These are phyloP conservation scores for Ophraella communa DNA, from an alignment of 2,888 invertebrate species.

Conservation along the genomic window DNA sequence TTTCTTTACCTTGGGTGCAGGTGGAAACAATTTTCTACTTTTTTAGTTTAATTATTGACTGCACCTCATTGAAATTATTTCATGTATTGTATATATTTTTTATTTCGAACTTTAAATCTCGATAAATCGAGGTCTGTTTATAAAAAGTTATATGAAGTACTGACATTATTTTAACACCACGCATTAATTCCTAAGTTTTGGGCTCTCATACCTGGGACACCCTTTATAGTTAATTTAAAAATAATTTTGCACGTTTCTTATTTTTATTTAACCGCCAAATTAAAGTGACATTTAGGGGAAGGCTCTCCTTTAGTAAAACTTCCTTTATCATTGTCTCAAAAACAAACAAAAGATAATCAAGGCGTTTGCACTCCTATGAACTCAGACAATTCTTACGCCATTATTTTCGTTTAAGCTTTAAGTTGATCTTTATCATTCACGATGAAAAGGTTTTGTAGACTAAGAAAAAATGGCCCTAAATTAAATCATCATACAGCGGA, in stretches of 20 bases:
- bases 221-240: neutral
- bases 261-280: neutral
- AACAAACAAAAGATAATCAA: slow-evolving; percentile 25
- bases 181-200: too few relatives aligned
- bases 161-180: too few relatives aligned
- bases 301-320: slow-evolving; percentile 6
- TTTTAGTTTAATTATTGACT: too few relatives aligned
- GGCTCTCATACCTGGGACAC: too few relatives aligned
- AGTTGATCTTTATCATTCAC: slow-evolving; percentile 15
- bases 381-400: slow-evolving; percentile 10
- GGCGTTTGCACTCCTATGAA: neutral
- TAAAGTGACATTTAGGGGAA: slow-evolving; percentile 10
- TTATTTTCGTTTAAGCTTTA: slow-evolving; percentile 15
- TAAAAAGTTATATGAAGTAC: too few relatives aligned
- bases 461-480: neutral
- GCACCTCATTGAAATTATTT: too few relatives aligned
- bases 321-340: slow-evolving; percentile 15
- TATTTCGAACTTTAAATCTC: too few relatives aligned
- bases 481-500: neutral
- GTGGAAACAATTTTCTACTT: too few relatives aligned
- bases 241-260: neutral
- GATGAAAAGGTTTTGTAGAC: slow-evolving; percentile 3
- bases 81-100: too few relatives aligned
- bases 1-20: too few relatives aligned
- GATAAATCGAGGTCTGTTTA: too few relatives aligned